Conservation (phyloP, 2,113 vertebrate species). For the Prionailurus viverrinus region DNA sequence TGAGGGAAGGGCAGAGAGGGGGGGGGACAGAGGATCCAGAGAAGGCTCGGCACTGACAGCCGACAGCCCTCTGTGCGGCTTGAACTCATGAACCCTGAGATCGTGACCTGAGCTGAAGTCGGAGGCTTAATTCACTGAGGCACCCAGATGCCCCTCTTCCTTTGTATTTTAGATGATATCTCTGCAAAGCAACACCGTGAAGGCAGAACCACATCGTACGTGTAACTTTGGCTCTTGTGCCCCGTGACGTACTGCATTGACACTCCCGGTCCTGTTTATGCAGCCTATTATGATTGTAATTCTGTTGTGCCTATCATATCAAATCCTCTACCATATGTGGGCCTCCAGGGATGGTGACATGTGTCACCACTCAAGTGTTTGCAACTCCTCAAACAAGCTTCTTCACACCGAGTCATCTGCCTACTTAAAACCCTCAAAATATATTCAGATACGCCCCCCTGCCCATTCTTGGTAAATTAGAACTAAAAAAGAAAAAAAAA, state of each 20-base stretch:
- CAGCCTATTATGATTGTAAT: background rate
- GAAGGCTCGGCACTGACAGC: too few species aligned
- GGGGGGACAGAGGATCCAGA: too few species aligned
- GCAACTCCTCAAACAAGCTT: slow-evolving; percentile 35
- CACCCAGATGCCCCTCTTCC: background rate
- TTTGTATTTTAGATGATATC: background rate
- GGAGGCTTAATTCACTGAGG: too few species aligned
- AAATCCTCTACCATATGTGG: background rate
- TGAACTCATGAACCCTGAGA: too few species aligned
- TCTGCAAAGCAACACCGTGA: background rate
- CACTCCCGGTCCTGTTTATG: background rate
- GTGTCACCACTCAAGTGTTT: slow-evolving; percentile 51
- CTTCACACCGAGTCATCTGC: slow-evolving; percentile 62
- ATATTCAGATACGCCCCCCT: background rate
- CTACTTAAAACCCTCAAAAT: slow-evolving; percentile 62
- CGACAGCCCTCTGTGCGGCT: too few species aligned
- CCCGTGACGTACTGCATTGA: background rate
- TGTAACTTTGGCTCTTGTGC: background rate
- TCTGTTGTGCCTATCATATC: background rate
- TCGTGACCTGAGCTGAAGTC: too few species aligned
- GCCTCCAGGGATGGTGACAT: background rate
- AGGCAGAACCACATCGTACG: background rate
- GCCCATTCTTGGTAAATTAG: slow-evolving; percentile 13
- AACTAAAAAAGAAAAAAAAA: background rate
- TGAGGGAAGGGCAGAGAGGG: too few species aligned